Base-by-base conservation (phyloP, 1,140 invertebrate genomes). In the Papilio machaon region DNA sequence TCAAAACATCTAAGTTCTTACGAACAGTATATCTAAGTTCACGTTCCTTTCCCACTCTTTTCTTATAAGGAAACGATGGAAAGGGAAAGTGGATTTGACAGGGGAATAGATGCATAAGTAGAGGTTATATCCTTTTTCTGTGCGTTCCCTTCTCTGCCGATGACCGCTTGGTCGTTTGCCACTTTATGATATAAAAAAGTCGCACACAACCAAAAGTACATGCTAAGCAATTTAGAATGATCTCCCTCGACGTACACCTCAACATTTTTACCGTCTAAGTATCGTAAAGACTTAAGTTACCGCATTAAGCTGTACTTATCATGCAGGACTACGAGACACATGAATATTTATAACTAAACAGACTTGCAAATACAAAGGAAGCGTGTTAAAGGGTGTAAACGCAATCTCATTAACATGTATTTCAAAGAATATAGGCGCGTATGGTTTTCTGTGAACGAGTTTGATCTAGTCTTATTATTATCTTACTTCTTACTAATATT, bases 331-430 rank as follows among this genome's bases (percentile, higher is more conserved):
- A 52, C 73, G 46, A 19, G 47, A 49, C 10, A 47, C 46, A 75
- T 75, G 73, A 75, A 75, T 75, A 75, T 75, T 75, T 75, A 75
- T 47, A 46, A 74, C 38, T 23, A 74, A 75, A 75, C 47, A 75
- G 73, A 75, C 73, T 47, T 52, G 73, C 47, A 52, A 75, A 75
- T 49, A 75, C 73, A 75, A 75, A 75, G 73, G 47, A 11, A 75
- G 73, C 73, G 38, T 74, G 73, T 74, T 74, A 73, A 38, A 46
- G 73, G 19, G 46, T 49, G n/a, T 75, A 75, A 46, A 75, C 73
- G 46, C 47, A 75, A 35, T 75, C 74, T 30, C 19, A 75, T 75
- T 75, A 52, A 49, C 74, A 75, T 75, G 35, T 52, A 75, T 75
- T 75, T 15, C 74, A 52, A 52, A 35, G 74, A 6, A 35, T 58